Evolutionary conservation across 2,113 vertebrate species (phyloP).

Genomic region (Symphodus melops): DNA sequence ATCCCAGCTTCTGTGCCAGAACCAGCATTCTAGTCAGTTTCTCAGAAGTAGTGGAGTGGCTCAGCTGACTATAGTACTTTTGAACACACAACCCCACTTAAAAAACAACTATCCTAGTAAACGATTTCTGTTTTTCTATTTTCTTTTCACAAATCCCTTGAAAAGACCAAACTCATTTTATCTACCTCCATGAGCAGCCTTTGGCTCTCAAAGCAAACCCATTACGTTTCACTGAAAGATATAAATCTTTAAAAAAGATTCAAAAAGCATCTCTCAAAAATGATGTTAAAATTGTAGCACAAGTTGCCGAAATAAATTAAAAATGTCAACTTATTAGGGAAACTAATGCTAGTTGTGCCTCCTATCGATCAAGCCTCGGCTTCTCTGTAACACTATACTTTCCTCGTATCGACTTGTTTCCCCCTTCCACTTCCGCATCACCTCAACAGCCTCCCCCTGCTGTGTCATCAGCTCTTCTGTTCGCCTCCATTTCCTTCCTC

Average conservation of each 20-base stretch:
- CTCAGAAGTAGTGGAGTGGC: no score
- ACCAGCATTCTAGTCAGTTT: no score
- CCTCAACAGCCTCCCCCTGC: not conserved
- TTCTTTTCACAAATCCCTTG: not conserved
- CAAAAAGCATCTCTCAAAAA: no score
- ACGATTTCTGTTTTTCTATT: no score
- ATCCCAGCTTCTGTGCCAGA: no score
- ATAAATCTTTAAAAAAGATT: not conserved
- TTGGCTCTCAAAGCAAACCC: not conserved
- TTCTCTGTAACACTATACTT: no score
- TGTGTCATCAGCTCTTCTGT: no score
- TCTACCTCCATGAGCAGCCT: not conserved
- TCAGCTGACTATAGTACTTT: no score
- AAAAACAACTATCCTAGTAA: not conserved
- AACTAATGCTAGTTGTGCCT: not conserved
- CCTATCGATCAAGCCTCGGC: not conserved
- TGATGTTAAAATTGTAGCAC: no score
- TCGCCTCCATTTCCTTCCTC: not conserved
- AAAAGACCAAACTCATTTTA: not conserved
- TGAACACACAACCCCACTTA: no score
- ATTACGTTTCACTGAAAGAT: not conserved
- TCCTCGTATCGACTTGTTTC: not conserved
- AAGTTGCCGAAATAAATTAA: no score
- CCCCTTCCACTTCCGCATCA: not conserved
- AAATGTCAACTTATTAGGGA: not conserved